Evolutionary conservation across 1,140 invertebrate species (phyloP).

Genomic region (Steinernema khuongi): DNA sequence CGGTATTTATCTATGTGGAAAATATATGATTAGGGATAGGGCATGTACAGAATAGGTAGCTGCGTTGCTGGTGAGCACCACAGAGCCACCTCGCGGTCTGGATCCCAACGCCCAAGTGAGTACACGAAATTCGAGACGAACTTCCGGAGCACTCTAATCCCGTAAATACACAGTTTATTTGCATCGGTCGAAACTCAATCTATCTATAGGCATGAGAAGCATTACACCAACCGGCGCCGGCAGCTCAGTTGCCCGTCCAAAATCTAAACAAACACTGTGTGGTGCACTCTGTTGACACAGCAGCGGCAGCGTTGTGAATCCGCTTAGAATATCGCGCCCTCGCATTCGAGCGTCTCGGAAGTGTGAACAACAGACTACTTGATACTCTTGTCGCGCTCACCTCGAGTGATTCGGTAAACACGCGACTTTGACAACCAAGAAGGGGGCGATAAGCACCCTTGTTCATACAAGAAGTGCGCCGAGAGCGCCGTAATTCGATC

Average conservation of each 20-base stretch:
- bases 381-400: background rate
- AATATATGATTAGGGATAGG: too few species aligned
- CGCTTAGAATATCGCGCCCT: slow-evolving; percentile 25
- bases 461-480: background rate
- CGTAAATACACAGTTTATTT: slow-evolving; percentile 26
- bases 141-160: slow-evolving; percentile 21
- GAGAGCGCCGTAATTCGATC: background rate
- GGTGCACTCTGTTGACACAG: background rate
- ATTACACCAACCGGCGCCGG: background rate
- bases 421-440: background rate
- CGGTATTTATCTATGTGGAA: too few species aligned
- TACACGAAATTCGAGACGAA: slow-evolving; percentile 21
- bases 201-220: background rate
- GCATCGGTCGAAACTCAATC: background rate
- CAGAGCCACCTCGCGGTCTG: slow-evolving; percentile 17
- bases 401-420: slow-evolving; percentile 14
- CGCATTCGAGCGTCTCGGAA: background rate
- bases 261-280: slow-evolving; percentile 2
- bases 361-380: slow-evolving; percentile 12
- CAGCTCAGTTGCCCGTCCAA: background rate
- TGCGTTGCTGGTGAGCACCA: too few species aligned
- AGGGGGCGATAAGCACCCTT: slow-evolving; percentile 12
- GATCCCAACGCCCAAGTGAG: background rate
- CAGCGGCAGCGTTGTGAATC: slow-evolving; percentile 20
- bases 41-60: too few species aligned